phyloP scores from a whole-genome alignment of 1,140 invertebrate genomes.

The Caenorhabditis tropicalis region DNA sequence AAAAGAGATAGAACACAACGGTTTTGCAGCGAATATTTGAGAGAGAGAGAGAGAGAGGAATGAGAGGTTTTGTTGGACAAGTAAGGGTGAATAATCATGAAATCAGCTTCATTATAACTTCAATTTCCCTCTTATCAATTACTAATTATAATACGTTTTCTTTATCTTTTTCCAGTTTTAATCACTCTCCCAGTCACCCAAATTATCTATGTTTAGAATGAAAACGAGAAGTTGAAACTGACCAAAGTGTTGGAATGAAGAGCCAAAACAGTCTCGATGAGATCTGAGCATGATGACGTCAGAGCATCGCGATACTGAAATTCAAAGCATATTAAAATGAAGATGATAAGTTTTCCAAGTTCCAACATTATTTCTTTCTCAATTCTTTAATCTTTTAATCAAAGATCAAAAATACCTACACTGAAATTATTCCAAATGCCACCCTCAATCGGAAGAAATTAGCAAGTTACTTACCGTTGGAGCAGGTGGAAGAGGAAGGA shows the following conservation, averaged over 20 bases:
- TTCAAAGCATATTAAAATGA: background rate
- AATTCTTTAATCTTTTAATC: no score
- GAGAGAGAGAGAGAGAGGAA: no score
- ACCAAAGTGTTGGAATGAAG: constrained; percentile 20
- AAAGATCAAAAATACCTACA: no score
- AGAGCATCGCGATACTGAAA: constrained; percentile 18
- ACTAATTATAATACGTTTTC: background rate
- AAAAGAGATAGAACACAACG: background rate
- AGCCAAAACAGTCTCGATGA: constrained; percentile 11
- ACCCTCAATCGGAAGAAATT: background rate
- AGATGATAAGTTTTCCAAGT: no score
- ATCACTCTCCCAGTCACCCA: background rate
- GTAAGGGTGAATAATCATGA: no score
- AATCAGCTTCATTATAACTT: no score
- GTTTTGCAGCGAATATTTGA: no score
- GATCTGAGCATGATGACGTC: constrained; percentile 20
- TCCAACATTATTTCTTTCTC: no score
- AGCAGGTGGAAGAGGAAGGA: constrained; percentile 5
- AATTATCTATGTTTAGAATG: background rate
- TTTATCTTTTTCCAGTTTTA: background rate
- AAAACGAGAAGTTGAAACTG: background rate
- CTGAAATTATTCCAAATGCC: background rate
- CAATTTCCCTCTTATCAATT: background rate
- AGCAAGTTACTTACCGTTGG: constrained; percentile 9
- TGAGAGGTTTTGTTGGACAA: no score